Evolutionary conservation across 2,113 vertebrate genomes (phyloP).

Genomic region (Probosciger aterrimus): DNA sequence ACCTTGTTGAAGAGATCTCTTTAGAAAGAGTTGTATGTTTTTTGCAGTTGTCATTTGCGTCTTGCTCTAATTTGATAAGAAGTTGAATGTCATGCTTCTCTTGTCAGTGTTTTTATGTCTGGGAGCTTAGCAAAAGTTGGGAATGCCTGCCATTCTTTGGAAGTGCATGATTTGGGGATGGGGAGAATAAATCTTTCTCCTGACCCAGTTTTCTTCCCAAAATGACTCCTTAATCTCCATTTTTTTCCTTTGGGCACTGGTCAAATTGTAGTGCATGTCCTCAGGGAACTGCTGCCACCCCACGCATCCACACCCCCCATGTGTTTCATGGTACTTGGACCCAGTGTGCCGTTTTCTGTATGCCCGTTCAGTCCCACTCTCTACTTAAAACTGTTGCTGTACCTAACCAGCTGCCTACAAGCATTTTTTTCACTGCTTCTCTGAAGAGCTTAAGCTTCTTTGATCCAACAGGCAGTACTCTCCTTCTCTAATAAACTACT

Average conservation of each 20-base stretch:
- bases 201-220: background rate
- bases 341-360: background rate
- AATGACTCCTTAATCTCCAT: background rate
- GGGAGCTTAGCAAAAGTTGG: background rate
- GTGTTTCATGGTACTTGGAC: background rate
- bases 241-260: background rate
- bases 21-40: background rate
- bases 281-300: background rate
- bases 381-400: background rate
- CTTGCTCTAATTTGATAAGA: background rate
- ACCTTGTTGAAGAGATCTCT: background rate
- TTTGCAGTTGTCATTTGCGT: background rate
- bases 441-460: background rate
- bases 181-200: background rate
- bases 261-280: fast-evolving
- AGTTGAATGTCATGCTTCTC: background rate
- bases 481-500: background rate
- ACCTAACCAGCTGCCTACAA: background rate
- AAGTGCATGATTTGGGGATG: background rate
- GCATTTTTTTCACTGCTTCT: background rate
- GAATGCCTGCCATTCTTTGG: fast-evolving
- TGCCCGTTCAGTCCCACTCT: background rate
- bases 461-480: background rate
- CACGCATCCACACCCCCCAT: background rate
- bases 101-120: background rate